phyloP scores from a whole-genome alignment of 1,140 invertebrate genomes.

The Ephestia elutella region DNA sequence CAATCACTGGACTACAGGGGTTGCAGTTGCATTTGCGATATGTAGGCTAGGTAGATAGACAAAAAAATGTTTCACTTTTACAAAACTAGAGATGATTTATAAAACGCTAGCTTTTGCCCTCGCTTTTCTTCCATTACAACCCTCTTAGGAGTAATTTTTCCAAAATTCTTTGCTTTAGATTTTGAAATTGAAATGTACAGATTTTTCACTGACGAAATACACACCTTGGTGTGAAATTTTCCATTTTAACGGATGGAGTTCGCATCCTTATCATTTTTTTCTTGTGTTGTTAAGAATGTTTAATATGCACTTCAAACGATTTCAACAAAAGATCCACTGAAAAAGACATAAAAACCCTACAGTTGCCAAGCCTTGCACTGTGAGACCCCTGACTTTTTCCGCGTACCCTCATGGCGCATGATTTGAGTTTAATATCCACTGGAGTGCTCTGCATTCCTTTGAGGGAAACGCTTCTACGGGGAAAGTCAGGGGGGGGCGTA shows the following conservation, averaged over 20 bases:
- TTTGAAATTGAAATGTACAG: no score
- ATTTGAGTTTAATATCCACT: conserved; percentile 70
- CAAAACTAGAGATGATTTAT: no score
- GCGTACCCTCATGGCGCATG: conserved; percentile 37
- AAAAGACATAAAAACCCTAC: neutral
- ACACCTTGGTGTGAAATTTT: no score
- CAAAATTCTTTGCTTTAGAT: no score
- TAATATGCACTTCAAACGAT: no score
- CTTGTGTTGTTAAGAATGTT: no score
- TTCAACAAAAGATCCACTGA: neutral
- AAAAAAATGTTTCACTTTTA: neutral
- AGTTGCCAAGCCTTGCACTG: neutral
- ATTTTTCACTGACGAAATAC: no score
- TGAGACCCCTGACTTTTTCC: conserved; percentile 14
- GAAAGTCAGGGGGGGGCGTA: conserved; percentile 23
- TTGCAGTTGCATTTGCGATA: conserved; percentile 25
- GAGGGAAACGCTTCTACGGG: conserved; percentile 39
- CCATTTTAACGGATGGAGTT: no score
- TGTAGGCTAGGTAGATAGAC: conserved; percentile 17
- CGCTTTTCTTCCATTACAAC: no score
- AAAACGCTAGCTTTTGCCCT: no score
- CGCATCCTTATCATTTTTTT: no score
- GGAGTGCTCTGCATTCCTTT: conserved; percentile 57
- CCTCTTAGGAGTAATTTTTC: no score
- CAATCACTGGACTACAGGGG: conserved; percentile 24